Evolutionary conservation across 37 sponge, comb jelly and placozoan genomes (phyloP).

Genomic region (Oscarella lobularis): DNA sequence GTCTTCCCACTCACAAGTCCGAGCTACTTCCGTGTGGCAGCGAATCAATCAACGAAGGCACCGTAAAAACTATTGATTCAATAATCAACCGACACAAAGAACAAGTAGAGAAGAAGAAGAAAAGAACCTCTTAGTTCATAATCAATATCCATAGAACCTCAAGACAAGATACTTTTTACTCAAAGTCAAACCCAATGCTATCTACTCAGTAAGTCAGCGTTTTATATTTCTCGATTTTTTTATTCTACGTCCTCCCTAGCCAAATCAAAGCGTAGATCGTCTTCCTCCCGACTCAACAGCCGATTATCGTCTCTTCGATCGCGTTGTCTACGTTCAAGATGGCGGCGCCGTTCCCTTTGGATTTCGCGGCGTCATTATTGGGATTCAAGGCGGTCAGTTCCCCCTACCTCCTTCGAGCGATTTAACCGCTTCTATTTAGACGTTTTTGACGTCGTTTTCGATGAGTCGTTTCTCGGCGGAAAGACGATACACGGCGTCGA

Average conservation of each 20-base stretch:
- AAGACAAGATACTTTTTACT: not conserved
- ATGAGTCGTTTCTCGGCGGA: conserved; percentile 83
- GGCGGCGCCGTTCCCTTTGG: conserved; percentile 73
- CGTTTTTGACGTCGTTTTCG: conserved; percentile 73
- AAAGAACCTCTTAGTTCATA: too few relatives aligned
- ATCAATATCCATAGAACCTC: too few relatives aligned
- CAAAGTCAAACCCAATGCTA: conserved; percentile 1
- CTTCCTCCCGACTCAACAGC: conserved; percentile 62
- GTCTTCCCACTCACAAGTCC: not conserved
- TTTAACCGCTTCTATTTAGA: not conserved
- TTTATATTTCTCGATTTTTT: not conserved
- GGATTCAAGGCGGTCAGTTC: conserved; percentile 38
- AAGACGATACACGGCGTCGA: conserved; percentile 30
- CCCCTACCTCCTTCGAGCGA: not conserved
- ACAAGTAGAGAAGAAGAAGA: too few relatives aligned
- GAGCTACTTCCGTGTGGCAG: not conserved
- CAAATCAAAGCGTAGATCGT: conserved; percentile 24
- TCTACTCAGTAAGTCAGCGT: not conserved
- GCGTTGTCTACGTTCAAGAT: conserved; percentile 70
- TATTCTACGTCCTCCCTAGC: conserved; percentile 16
- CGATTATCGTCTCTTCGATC: conserved; percentile 65
- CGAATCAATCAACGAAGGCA: not conserved
- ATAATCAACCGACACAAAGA: too few relatives aligned
- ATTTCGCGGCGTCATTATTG: conserved; percentile 74
- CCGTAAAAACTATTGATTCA: not conserved